Percentiles rank a stretch among this genome's conserved stretches.
phyloP scores from a whole-genome alignment of 2,888 invertebrate genomes.

The Eupithecia centaureata region DNA sequence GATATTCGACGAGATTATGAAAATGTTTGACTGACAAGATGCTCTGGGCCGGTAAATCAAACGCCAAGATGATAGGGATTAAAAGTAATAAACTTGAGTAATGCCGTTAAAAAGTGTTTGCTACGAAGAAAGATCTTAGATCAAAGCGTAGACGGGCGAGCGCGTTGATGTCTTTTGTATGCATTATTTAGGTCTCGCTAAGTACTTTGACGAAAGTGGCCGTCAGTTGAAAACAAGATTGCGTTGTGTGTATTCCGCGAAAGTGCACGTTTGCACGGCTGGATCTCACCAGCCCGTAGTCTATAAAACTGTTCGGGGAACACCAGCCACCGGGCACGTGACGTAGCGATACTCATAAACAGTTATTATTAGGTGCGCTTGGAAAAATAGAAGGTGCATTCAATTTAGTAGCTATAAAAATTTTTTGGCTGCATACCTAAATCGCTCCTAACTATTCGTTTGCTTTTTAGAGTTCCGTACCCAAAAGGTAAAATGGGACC shows the following conservation, averaged over 20 bases:
- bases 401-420: neutral
- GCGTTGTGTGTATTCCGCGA: conserved; percentile 56
- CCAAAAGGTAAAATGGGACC: no score
- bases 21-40: neutral
- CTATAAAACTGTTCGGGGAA: conserved; percentile 78
- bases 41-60: no score
- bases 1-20: neutral
- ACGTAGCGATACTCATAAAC: conserved; percentile 39
- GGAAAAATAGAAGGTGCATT: conserved; percentile 7
- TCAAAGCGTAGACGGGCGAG: conserved; percentile 27
- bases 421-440: neutral
- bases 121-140: conserved; percentile 16
- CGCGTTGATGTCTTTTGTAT: conserved; percentile 41
- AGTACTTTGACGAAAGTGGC: conserved; percentile 31
- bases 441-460: neutral
- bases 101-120: neutral
- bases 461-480: no score
- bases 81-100: neutral
- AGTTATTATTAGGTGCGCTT: conserved; percentile 36
- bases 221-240: conserved; percentile 25
- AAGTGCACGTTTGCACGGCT: conserved; percentile 65
- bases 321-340: conserved; percentile 60
- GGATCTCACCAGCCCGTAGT: conserved; percentile 78
- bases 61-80: neutral
- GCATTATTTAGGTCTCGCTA: conserved; percentile 20